phyloP scores from a whole-genome alignment of 2,888 invertebrate genomes.

The Sclerodermus sp. region DNA sequence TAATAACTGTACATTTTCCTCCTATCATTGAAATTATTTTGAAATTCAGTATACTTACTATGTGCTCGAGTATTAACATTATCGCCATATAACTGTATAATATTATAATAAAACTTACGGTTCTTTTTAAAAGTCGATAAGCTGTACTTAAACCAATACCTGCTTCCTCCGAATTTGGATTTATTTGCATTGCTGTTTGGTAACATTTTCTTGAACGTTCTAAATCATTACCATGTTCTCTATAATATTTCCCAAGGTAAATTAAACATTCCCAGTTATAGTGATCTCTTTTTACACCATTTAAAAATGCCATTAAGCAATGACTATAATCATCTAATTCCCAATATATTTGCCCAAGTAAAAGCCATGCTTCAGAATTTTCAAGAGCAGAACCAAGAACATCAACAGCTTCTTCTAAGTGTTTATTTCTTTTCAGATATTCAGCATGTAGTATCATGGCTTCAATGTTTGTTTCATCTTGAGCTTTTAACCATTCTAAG shows the following conservation, averaged over 20 bases:
- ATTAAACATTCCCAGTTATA: constrained; percentile 74
- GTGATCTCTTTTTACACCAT: constrained; percentile 69
- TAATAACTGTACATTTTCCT: constrained; percentile 66
- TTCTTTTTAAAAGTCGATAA: constrained; percentile 70
- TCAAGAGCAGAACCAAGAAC: constrained; percentile 60
- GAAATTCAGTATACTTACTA: background rate
- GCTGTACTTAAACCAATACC: constrained; percentile 76
- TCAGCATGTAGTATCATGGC: constrained; percentile 60
- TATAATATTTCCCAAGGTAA: constrained; percentile 77
- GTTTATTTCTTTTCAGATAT: constrained; percentile 59
- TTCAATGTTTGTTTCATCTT: constrained; percentile 18
- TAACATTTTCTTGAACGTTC: constrained; percentile 80
- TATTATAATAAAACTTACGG: constrained; percentile 50
- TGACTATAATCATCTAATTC: constrained; percentile 63
- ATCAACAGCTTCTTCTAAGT: constrained; percentile 62
- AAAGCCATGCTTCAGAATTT: constrained; percentile 61
- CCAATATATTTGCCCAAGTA: constrained; percentile 67
- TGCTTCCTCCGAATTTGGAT: constrained; percentile 68
- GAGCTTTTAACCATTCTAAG: constrained; percentile 33
- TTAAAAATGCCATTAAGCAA: constrained; percentile 66
- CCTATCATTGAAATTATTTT: background rate
- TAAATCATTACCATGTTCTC: constrained; percentile 64
- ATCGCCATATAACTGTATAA: background rate
- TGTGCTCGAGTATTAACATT: too few species aligned
- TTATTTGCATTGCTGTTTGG: constrained; percentile 78